Evolutionary conservation across 2,888 invertebrate species (phyloP), one percentile per base, ranked within the genome.

Genomic region (Nebria brevicollis): DNA sequence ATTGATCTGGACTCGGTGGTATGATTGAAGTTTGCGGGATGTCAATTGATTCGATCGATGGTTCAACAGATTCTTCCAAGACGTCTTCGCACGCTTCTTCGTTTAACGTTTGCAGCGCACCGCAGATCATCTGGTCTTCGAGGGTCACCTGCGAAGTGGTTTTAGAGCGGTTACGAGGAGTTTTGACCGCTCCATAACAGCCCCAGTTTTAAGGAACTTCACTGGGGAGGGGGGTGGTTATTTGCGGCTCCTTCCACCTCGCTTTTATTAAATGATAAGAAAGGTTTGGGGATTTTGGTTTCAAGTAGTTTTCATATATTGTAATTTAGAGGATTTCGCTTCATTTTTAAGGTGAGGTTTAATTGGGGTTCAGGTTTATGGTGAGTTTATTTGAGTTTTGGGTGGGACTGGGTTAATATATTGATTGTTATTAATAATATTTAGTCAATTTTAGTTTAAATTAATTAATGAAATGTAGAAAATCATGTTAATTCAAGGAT

Each of bases 101-200:
- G 89, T 96, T 97, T 54, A 97, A 91, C 0, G 97, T 96, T 90
- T 97, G 97, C 82, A 97, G 90, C 1, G 97, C 97, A 83, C 97
- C 97, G 89, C 96, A 96, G 84, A 97, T 97, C 96, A 97, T 96
- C 90, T 97, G 97, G 88, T 97, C 97, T 89, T 97, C 97, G 85
- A 97, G 91, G 0, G 97, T 97, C 81, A 97, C 96, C 97, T 97
- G 89, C 41, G 34, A 34, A 34, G 34, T 5, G 13, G 13, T 5
- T 66, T 34, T 34, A 34, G 34, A 34, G 54, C 54, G 54, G 54
- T 54, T 54, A 54, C 13, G 54, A 13, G 34, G 34, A 34, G 34
- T 34, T 34, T 34, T 5, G 34, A 5, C 34, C 34, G 1, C 5
- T 34, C 34, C 34, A 34, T 34, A 54, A 11, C 8, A 54, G 4